These are phyloP conservation scores for Platypus cylindrus DNA, from an alignment of 2,888 invertebrate genomes.

Conservation along the genomic window DNA sequence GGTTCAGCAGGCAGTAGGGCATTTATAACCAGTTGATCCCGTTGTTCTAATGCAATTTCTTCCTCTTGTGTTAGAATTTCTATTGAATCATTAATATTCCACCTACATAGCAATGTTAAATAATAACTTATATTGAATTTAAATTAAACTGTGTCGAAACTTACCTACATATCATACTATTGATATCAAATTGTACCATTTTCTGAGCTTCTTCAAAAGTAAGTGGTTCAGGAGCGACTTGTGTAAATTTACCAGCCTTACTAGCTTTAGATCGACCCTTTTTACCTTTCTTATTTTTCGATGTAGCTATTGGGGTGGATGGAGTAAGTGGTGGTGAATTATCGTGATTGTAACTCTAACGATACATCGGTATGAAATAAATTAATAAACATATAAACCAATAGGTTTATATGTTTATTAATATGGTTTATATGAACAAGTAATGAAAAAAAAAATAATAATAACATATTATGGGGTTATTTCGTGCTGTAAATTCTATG, in stretches of 20 bases:
- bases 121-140: not conserved
- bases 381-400: not conserved
- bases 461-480: too few species aligned
- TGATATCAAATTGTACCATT: constrained; percentile 77
- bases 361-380: constrained; percentile 1
- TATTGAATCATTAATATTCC: constrained; percentile 48
- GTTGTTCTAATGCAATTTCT: constrained; percentile 27
- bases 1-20: constrained; percentile 25
- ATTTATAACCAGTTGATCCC: not conserved
- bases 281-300: constrained; percentile 48
- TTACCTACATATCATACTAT: constrained; percentile 40
- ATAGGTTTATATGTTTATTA: not conserved
- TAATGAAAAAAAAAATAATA: too few species aligned
- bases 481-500: too few species aligned
- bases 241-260: constrained; percentile 19
- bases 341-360: constrained; percentile 66
- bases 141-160: not conserved
- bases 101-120: constrained; percentile 22
- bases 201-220: constrained; percentile 77
- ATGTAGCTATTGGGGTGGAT: constrained; percentile 39
- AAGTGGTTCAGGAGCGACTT: constrained; percentile 53
- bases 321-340: constrained; percentile 56
- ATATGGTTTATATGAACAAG: not conserved
- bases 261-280: constrained; percentile 10
- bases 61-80: constrained; percentile 59